A percentile compares a stretch with the other conserved stretches of the same genome.
Conservation (phyloP, 2,113 vertebrate genomes). For the Myodes glareolus region DNA sequence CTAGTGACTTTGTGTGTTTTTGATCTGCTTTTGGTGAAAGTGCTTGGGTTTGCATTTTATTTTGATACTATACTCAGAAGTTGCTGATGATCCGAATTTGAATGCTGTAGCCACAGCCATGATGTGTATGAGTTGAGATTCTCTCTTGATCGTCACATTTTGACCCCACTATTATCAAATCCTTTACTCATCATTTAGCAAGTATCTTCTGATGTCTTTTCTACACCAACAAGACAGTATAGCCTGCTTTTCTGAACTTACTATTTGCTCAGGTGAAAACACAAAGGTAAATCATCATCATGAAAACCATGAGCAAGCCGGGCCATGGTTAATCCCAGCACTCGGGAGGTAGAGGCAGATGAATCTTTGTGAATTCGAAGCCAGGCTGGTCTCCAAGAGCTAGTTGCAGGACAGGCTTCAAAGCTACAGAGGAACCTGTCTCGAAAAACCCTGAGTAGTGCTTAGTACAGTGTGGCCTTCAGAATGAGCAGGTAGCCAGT, state of each 20-base stretch:
- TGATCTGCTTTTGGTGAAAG: background rate
- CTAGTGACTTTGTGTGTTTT: background rate
- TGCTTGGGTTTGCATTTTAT: background rate
- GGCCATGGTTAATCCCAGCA: too few relatives aligned
- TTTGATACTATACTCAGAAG: background rate
- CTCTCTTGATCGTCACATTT: background rate
- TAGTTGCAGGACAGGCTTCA: too few relatives aligned
- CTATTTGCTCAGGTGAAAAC: background rate
- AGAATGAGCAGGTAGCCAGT: background rate
- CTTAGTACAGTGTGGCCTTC: background rate
- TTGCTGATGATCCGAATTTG: background rate
- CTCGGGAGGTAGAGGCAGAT: too few relatives aligned
- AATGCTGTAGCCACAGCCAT: background rate
- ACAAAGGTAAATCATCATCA: background rate
- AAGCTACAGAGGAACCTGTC: too few relatives aligned
- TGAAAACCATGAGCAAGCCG: background rate
- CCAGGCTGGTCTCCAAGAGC: too few relatives aligned
- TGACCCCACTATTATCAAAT: background rate
- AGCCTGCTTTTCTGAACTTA: background rate
- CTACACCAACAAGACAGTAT: background rate
- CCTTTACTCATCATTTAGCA: background rate
- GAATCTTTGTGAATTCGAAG: too few relatives aligned
- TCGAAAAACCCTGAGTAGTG: too few relatives aligned
- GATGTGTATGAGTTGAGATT: background rate
- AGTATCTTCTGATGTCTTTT: background rate